Evolutionary conservation across 2,797 vertebrate species (phyloP).

Genomic region (Podargus strigoides): DNA sequence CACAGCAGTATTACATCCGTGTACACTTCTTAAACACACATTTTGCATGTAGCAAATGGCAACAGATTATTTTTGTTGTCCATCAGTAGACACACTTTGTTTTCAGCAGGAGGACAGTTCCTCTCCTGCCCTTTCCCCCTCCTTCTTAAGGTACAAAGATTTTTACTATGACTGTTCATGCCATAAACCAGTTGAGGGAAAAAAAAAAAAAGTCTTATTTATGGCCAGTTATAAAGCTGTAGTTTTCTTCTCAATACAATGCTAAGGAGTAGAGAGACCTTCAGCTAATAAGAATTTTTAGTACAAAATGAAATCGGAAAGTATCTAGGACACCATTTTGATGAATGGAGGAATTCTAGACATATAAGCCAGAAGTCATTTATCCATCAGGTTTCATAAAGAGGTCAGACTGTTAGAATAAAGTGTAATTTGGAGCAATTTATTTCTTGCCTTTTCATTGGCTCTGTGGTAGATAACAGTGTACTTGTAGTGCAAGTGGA

Average conservation of each 20-base stretch:
- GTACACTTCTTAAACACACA: not conserved
- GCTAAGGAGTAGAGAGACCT: not conserved
- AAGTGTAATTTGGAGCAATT: not conserved
- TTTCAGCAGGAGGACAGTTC: not conserved
- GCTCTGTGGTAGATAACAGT: not conserved
- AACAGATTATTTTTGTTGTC: not conserved
- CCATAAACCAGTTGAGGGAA: not conserved
- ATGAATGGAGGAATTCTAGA: not conserved
- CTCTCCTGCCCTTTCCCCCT: not conserved
- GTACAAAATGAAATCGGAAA: not conserved
- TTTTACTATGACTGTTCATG: not conserved
- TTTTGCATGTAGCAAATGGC: not conserved
- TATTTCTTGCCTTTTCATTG: not conserved
- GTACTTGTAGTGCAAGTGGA: not conserved
- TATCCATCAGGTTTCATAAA: not conserved
- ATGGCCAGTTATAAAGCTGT: not conserved
- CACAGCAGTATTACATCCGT: not conserved
- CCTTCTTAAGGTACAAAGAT: not conserved
- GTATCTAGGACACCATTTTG: not conserved
- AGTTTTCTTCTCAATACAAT: not conserved
- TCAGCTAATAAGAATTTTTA: not conserved
- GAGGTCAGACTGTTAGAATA: not conserved
- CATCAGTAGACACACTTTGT: not conserved
- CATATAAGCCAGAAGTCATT: not conserved
- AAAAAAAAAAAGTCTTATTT: not conserved